These are phyloP conservation scores for Eublepharis macularius DNA, from an alignment of 2,113 vertebrate species.

Conservation along the genomic window DNA sequence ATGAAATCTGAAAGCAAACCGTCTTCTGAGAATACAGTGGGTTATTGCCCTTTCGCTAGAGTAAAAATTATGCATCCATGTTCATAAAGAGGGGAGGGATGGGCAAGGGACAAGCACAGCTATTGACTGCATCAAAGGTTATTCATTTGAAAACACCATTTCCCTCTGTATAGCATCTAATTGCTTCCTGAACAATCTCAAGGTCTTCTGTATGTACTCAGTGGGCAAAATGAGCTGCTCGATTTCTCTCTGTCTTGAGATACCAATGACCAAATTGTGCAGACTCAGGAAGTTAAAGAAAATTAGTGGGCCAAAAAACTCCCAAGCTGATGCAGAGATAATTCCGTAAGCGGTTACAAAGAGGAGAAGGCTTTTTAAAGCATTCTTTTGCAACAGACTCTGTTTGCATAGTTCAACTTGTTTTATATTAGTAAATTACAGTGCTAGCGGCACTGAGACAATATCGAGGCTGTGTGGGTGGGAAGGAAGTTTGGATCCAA, in stretches of 20 bases:
- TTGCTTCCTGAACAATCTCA: constrained; percentile 74
- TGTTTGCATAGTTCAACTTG: background rate
- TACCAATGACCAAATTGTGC: constrained; percentile 40
- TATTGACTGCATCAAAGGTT: constrained; percentile 75
- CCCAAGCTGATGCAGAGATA: constrained; percentile 41
- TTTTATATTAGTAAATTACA: constrained; percentile 47
- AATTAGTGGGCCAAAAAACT: constrained; percentile 45
- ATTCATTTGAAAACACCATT: constrained; percentile 72
- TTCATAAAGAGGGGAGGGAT: background rate
- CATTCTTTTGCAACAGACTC: constrained; percentile 24
- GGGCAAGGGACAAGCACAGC: constrained; percentile 51
- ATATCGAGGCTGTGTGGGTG: constrained; percentile 36
- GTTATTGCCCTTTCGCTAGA: constrained; percentile 33
- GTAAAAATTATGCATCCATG: background rate
- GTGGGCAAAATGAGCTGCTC: constrained; percentile 66
- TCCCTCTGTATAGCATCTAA: constrained; percentile 65
- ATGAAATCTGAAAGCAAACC: constrained; percentile 52
- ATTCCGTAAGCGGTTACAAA: constrained; percentile 50
- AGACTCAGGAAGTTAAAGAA: constrained; percentile 43
- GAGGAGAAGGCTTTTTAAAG: background rate
- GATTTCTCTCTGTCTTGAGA: constrained; percentile 46
- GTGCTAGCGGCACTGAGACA: constrained; percentile 29
- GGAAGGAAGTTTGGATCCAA: constrained; percentile 59
- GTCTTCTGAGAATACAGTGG: constrained; percentile 25
- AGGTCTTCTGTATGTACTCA: constrained; percentile 71